Evolutionary conservation across 1,140 invertebrate genomes (phyloP).

Genomic region (Drosophila asahinai): DNA sequence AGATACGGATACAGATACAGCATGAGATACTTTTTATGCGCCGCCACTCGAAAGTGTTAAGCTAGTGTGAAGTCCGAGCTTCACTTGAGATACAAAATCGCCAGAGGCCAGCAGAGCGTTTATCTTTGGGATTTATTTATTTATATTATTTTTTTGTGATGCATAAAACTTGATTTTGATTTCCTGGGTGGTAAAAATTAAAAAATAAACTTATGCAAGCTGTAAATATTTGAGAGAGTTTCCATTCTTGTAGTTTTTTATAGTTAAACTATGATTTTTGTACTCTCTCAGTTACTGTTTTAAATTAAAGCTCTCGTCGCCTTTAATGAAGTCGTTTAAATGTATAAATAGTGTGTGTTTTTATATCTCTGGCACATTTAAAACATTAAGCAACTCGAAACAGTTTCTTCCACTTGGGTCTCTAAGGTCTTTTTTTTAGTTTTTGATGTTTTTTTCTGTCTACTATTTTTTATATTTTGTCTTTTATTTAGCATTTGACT

Average conservation of each 20-base stretch:
- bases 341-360: conserved; percentile 33
- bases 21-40: conserved; percentile 64
- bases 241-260: background rate
- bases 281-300: background rate
- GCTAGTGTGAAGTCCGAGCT: conserved; percentile 55
- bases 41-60: conserved; percentile 63
- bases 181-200: conserved; percentile 3
- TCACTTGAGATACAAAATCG: conserved; percentile 25
- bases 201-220: background rate
- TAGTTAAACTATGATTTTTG: too few relatives aligned
- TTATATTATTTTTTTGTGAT: background rate
- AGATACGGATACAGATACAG: conserved; percentile 57
- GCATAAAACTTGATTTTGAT: conserved; percentile 9
- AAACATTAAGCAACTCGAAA: conserved; percentile 10
- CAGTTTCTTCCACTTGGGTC: conserved; percentile 1
- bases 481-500: conserved; percentile 42
- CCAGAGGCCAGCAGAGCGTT: background rate
- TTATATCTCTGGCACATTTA: conserved; percentile 30
- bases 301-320: background rate
- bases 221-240: background rate
- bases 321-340: conserved; percentile 36
- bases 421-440: conserved; percentile 41
- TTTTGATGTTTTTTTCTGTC: conserved; percentile 33
- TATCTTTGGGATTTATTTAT: background rate
- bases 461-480: conserved; percentile 18